A percentile compares a stretch with the other conserved stretches of the same genome.
Evolutionary conservation across 2,113 vertebrate species (phyloP).

Genomic region (Taxidea taxus): DNA sequence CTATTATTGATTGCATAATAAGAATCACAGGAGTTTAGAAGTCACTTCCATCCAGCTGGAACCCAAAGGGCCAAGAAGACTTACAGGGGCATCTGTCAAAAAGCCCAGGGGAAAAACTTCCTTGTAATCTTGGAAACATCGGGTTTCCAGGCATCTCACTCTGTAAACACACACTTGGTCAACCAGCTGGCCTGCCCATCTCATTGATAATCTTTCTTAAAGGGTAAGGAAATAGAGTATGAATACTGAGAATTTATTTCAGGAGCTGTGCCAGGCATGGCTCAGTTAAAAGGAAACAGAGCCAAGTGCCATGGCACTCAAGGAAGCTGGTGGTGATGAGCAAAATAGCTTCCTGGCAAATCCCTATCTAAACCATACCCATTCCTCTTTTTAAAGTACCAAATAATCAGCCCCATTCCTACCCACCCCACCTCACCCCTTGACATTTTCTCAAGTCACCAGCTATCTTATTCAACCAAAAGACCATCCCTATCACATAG

Average conservation of each 20-base stretch:
- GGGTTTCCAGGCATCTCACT: background rate
- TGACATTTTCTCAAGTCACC: background rate
- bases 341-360: background rate
- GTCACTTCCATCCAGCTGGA: background rate
- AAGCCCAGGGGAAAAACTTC: background rate
- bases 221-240: background rate
- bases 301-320: background rate
- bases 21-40: background rate
- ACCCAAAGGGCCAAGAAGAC: background rate
- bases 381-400: background rate
- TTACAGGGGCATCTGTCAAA: background rate
- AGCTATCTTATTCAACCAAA: background rate
- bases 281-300: background rate
- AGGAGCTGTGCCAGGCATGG: background rate
- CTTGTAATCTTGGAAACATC: background rate
- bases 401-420: background rate
- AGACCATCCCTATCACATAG: background rate
- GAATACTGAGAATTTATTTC: background rate
- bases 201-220: background rate
- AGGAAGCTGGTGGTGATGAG: background rate
- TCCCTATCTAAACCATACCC: background rate
- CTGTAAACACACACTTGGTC: background rate
- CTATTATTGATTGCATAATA: background rate
- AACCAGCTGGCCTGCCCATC: background rate
- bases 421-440: background rate